phyloP scores from a whole-genome alignment of 2,113 vertebrate species.

The Xenopus laevis region DNA sequence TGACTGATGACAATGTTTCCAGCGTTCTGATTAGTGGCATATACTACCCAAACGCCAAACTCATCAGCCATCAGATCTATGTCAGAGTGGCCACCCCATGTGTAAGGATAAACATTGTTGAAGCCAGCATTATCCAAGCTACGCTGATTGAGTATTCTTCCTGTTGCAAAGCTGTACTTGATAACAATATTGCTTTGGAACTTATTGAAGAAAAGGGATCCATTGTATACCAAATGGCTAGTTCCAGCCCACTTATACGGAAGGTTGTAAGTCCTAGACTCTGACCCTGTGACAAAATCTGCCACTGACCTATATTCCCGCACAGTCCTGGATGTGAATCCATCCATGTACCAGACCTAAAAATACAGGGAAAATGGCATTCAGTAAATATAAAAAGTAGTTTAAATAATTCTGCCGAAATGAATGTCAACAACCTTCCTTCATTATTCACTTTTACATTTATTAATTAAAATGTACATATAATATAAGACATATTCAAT shows the following conservation, averaged over 20 bases:
- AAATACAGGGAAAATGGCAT: slow-evolving; percentile 31
- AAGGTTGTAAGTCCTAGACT: slow-evolving; percentile 93
- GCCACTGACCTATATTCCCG: slow-evolving; percentile 89
- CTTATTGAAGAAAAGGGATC: slow-evolving; percentile 97
- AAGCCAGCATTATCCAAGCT: slow-evolving; percentile 94
- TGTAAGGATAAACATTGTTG: slow-evolving; percentile 96
- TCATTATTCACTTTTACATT: too few relatives aligned
- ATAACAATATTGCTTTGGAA: slow-evolving; percentile 98
- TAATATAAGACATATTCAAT: too few relatives aligned
- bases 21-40: slow-evolving; percentile 96
- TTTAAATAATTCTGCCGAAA: too few relatives aligned
- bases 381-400: background rate
- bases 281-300: slow-evolving; percentile 86
- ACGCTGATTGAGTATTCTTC: slow-evolving; percentile 83
- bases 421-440: too few relatives aligned
- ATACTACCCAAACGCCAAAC: slow-evolving; percentile 92
- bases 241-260: slow-evolving; percentile 98
- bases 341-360: slow-evolving; percentile 98
- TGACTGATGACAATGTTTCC: slow-evolving; percentile 95
- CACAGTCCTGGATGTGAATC: slow-evolving; percentile 95
- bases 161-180: slow-evolving; percentile 91
- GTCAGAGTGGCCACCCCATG: slow-evolving; percentile 95
- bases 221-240: slow-evolving; percentile 95
- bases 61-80: slow-evolving; percentile 98
- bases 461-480: too few relatives aligned